Evolutionary conservation across 2,888 invertebrate species (phyloP), one percentile per base, ranked within the genome.

Genomic region (Tethea ocularis): DNA sequence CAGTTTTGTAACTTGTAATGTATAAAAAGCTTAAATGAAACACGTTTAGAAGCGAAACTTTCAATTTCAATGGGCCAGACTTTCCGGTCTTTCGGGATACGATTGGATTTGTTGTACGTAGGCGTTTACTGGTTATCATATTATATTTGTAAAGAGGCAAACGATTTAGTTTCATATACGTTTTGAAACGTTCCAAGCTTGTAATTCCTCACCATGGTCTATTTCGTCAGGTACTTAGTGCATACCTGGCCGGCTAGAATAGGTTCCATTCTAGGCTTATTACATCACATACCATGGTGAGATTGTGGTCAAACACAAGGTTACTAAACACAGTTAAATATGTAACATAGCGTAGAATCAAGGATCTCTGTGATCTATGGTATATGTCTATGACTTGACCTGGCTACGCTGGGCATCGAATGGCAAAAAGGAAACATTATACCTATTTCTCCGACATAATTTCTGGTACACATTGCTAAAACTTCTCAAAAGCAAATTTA

Each of bases 11-110:
- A 20, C 20, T 54, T 54, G 54, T 11, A 54, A 36, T 54, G 54
- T 33, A 54, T 54, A 24, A 54, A 54, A 36, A 33, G 54, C 20
- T 54, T 15, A 5, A 54, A 36, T 54, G 26, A 22, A 54, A 54
- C 54, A 54, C 33, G 54, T 54, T 54, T 54, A 33, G 36, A 54
- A 20, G 54, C 33, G 15, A 54, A 20, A 54, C 54, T 54, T 54
- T 54, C 54, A 54, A 54, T 54, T 54, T 54, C 33, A 54, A 33
- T 33, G 11, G 54, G 36, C 54, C 11, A 36, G 54, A 33, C 20
- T 54, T 33, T 20, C 54, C 54, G 54, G 54, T 54, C 29, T 54
- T 33, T 54, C 36, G 33, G 36, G 33, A 54, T 22, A 46, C 46
- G 1, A 46, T 20, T 10, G 10, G 22, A 33, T 22, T 22, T 17